phyloP scores from a whole-genome alignment of 92 coral and sea anemone species.

The Palythoa grandiflora region DNA sequence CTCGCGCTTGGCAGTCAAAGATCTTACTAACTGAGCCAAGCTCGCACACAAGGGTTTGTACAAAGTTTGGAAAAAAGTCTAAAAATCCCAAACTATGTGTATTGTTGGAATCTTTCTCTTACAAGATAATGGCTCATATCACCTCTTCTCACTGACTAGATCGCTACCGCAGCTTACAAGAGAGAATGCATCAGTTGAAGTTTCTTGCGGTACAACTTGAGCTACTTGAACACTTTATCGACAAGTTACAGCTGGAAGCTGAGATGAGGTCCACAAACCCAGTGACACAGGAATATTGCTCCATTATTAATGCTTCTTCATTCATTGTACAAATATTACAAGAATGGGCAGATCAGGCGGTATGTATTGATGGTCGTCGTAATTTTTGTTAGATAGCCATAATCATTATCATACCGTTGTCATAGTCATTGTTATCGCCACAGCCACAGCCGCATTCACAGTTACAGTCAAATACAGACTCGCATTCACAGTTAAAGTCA shows the following conservation, averaged over 20 bases:
- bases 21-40: too few species aligned
- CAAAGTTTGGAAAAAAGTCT: too few species aligned
- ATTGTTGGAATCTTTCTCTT: not conserved
- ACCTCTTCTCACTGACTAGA: slow-evolving; percentile 50
- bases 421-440: too few species aligned
- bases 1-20: too few species aligned
- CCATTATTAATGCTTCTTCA: slow-evolving; percentile 85
- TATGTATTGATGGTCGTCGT: slow-evolving; percentile 14
- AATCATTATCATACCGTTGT: not conserved
- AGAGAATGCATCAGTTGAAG: slow-evolving; percentile 62
- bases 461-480: too few species aligned
- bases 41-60: too few species aligned
- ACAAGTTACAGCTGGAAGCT: slow-evolving; percentile 66
- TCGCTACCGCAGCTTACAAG: slow-evolving; percentile 86
- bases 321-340: slow-evolving; percentile 80
- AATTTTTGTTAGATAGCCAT: not conserved
- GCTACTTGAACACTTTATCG: slow-evolving; percentile 77
- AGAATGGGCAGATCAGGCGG: slow-evolving; percentile 98
- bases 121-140: not conserved
- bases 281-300: slow-evolving; percentile 72
- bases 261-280: slow-evolving; percentile 69
- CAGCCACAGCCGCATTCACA: too few species aligned
- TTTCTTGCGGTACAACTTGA: slow-evolving; percentile 87
- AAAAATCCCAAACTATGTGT: too few species aligned
- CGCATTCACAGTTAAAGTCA: too few species aligned